Base-by-base conservation (phyloP, 1,140 invertebrate species). In the Zaprionus nigranus region DNA sequence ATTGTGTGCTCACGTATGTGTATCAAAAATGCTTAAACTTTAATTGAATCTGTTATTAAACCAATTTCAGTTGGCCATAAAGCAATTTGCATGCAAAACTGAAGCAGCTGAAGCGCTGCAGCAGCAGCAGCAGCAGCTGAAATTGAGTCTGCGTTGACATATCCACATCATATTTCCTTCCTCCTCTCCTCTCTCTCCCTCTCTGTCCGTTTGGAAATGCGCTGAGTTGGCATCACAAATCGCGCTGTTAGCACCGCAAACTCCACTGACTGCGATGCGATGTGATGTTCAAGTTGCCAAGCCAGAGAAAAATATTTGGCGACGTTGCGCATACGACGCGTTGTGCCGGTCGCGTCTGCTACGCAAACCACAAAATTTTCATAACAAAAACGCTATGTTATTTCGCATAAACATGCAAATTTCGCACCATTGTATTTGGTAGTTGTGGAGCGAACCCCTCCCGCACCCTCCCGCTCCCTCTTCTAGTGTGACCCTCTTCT, bases 361-460 rank as follows among this genome's bases (percentile, higher is more conserved):
- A 62, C 6, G 65, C n/a, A n/a, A 81, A 77, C 57, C 78, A 61
- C 40, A 51, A 67, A 72, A 85, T 85, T 70, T 84, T 81, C 82
- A 73, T 67, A 82, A 59, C 51, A 69, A 67, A 74, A 79, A 60
- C 69, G 62, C 78, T 68, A 80, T 87, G 78, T 79, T 82, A 80
- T 87, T 87, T 87, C 83, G 67, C 83, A 87, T 87, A 83, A 87
- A 87, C 83, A 87, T 87, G 83, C 80, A 87, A 87, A 87, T 87
- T 87, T 87, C 68, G 69, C 75, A 82, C 75, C 62, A 76, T 72
- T 76, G 69, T 72, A 64, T 60, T 68, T 61, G 24, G 5, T 38
- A 17, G 58, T 34, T 58, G 49, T 59, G 46, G 46, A 5, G 12
- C 22, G 15, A 34, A 2, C 20, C 22, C 38, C 13, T 12, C 11